Percentiles rank a stretch among this genome's conserved stretches.
Evolutionary conservation across 1,140 invertebrate genomes (phyloP).

Genomic region (Drusus annulatus): DNA sequence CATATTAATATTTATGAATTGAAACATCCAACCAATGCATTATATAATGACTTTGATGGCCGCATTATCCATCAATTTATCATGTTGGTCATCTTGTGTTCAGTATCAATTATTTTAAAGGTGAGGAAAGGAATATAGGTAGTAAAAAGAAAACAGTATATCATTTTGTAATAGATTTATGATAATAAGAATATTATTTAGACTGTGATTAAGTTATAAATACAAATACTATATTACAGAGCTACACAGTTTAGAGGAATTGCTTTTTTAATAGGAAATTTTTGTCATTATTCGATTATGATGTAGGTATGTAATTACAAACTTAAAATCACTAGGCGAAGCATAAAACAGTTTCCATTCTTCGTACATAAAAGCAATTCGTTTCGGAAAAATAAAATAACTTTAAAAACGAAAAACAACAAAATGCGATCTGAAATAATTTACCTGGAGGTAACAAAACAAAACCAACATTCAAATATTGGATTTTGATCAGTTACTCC

Average conservation of each 20-base stretch:
- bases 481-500: too few relatives aligned
- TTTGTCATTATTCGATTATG: constrained; percentile 27
- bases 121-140: not conserved
- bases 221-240: constrained; percentile 59
- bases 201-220: constrained; percentile 57
- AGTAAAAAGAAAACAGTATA: constrained; percentile 42
- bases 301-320: constrained; percentile 21
- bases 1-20: too few relatives aligned
- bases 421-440: too few relatives aligned
- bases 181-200: constrained; percentile 57
- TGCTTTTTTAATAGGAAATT: constrained; percentile 56
- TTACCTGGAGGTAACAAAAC: too few relatives aligned
- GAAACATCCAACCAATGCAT: too few relatives aligned
- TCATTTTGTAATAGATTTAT: constrained; percentile 55
- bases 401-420: too few relatives aligned
- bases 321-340: constrained; percentile 9
- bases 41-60: too few relatives aligned
- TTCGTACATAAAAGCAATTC: too few relatives aligned
- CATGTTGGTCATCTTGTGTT: too few relatives aligned
- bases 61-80: too few relatives aligned
- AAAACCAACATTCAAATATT: too few relatives aligned
- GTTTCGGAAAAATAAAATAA: too few relatives aligned
- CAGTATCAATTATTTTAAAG: not conserved
- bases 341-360: not conserved
- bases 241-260: constrained; percentile 55